Conservation (phyloP, 1,140 invertebrate species). For the Drusus annulatus region DNA sequence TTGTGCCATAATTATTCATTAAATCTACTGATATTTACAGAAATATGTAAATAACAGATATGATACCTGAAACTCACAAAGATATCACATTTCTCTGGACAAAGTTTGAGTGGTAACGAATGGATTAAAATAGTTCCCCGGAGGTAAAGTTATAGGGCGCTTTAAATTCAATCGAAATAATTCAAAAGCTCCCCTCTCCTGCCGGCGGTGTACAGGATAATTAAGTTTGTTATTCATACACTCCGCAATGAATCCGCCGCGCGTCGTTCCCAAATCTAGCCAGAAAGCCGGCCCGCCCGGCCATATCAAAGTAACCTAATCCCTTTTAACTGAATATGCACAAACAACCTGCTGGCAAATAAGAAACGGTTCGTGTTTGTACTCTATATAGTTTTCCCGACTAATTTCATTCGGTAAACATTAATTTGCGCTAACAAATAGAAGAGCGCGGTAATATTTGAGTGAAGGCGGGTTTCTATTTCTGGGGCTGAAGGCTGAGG, state of each 20-base stretch:
- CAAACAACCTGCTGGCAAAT: conserved; percentile 49
- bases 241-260: conserved; percentile 11
- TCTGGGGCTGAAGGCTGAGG: conserved; percentile 22
- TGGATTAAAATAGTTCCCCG: not conserved
- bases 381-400: conserved; percentile 53
- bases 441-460: conserved; percentile 52
- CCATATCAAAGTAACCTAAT: conserved; percentile 49
- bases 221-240: conserved; percentile 28
- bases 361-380: conserved; percentile 47
- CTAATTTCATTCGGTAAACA: conserved; percentile 57
- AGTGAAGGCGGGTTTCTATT: conserved; percentile 6
- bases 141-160: not conserved
- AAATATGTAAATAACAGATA: too few species aligned
- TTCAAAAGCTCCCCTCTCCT: conserved; percentile 1
- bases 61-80: too few species aligned
- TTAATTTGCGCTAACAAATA: conserved; percentile 55
- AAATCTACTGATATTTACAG: too few species aligned
- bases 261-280: conserved; percentile 2
- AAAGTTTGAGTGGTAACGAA: not conserved
- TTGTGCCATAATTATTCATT: too few species aligned
- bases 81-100: not conserved
- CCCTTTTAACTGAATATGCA: conserved; percentile 48
- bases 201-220: not conserved
- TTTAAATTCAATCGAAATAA: conserved; percentile 41
- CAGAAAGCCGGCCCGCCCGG: conserved; percentile 22